Evolutionary conservation across 2,797 vertebrate genomes (phyloP).

Genomic region (Ciconia nigra): DNA sequence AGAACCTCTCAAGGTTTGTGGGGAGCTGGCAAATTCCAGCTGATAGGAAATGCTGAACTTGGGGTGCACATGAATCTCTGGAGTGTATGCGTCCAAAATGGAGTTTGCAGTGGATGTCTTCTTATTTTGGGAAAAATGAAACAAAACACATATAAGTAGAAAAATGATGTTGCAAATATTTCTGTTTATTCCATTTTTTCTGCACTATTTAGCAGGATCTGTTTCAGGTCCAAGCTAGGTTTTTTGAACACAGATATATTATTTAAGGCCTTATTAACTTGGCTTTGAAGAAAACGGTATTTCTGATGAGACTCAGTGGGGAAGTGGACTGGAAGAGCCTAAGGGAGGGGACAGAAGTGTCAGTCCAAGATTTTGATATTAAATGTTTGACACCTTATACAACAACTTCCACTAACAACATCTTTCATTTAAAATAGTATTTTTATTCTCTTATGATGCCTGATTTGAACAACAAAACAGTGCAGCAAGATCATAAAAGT

Average conservation of each 20-base stretch:
- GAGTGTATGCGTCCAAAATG: neutral
- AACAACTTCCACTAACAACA: neutral
- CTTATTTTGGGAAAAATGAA: neutral
- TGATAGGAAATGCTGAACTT: neutral
- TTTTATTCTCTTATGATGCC: neutral
- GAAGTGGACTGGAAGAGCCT: neutral
- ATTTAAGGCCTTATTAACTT: neutral
- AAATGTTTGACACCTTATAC: neutral
- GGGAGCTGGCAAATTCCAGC: neutral
- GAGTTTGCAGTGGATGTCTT: neutral
- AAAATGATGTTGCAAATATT: neutral
- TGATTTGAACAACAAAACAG: neutral
- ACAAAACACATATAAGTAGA: neutral
- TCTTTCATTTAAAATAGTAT: neutral
- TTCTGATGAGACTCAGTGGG: neutral
- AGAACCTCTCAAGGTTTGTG: neutral
- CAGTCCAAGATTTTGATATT: neutral
- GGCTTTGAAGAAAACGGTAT: neutral
- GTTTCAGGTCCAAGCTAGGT: neutral
- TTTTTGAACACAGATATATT: neutral
- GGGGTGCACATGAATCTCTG: neutral
- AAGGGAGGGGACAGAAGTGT: neutral
- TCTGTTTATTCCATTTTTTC: neutral
- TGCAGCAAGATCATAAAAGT: neutral
- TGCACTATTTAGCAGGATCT: neutral